Evolutionary conservation across 2,113 vertebrate genomes (phyloP).

Genomic region (Chaenogobius annularis): DNA sequence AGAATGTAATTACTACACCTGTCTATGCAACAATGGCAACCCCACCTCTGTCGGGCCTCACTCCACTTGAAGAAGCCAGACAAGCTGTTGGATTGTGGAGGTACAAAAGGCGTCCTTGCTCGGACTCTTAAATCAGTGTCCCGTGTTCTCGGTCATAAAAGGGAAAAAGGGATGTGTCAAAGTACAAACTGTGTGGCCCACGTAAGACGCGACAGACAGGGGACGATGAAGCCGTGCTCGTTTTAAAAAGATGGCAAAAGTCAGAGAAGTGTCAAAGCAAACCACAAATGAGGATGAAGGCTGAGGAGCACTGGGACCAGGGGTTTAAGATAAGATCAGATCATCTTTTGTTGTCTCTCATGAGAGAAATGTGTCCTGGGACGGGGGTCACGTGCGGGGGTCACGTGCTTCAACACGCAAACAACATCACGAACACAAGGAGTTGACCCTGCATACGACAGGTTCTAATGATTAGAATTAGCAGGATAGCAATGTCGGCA

Average conservation of each 20-base stretch:
- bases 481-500: too few species aligned
- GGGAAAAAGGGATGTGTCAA: slow-evolving; percentile 15
- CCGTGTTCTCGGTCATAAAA: slow-evolving; percentile 8
- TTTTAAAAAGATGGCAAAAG: neutral
- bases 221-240: neutral
- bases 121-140: slow-evolving; percentile 51
- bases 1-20: slow-evolving; percentile 72
- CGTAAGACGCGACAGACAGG: slow-evolving; percentile 15
- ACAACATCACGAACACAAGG: too few species aligned
- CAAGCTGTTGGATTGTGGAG: slow-evolving; percentile 52
- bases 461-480: too few species aligned
- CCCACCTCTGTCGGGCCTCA: slow-evolving; percentile 54
- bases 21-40: slow-evolving; percentile 65
- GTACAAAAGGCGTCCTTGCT: slow-evolving; percentile 57
- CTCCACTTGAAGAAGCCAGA: slow-evolving; percentile 53
- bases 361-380: too few species aligned
- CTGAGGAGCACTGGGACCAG: neutral
- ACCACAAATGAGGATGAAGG: neutral
- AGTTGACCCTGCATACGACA: too few species aligned
- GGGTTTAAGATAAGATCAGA: neutral
- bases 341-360: too few species aligned
- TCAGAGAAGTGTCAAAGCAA: neutral
- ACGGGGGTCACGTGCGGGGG: too few species aligned
- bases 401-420: too few species aligned
- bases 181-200: slow-evolving; percentile 17